Base-by-base conservation (phyloP, 2,113 vertebrate genomes). In the Anhinga anhinga region DNA sequence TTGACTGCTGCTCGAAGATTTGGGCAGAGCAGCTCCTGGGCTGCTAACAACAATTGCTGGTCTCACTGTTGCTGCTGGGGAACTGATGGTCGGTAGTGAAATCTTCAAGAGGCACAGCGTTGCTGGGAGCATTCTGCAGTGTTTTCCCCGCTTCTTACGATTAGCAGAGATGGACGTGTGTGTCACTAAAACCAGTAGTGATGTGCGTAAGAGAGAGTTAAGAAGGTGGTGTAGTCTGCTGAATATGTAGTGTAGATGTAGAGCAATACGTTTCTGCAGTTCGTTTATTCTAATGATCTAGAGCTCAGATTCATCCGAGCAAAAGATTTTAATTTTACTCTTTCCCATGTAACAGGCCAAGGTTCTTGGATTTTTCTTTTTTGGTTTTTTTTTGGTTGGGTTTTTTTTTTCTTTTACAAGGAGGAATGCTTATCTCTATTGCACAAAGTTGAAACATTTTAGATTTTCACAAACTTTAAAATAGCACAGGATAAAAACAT, bases 381-480 rank as follows among this genome's bases (percentile, higher is more conserved):
- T 45, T 45, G 44, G 15, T 30, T 27, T 36, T n/a, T 15, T 27
- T 59, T 44, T 10, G 17, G 29, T 53, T 12, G 18, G 21, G 23
- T 29, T 7, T 19, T 62, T 18, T 16, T 40, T 67, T 40, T 59
- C 72, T 80, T 71, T 45, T 20, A 20, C 4, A n/a, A 53, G 63
- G 44, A 56, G 18, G 72, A 78, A 82, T 88, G 32, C 32, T 87
- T 76, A 58, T 71, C 50, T 88, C 17, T 42, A 1, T 30, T 82
- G 50, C 72, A 73, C 38, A 8, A 70, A 82, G 27, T 63, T 80
- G 45, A 91, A 86, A 62, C 38, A 34, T 29, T 79, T 73, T 25
- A 62, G 29, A 55, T 82, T 91, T 66, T 59, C 76, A n/a, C 38
- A 52, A 52, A 70, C 30, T 94, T 92, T 59, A 67, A 96, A 95